Conservation (phyloP, 1,140 invertebrate genomes). For the Caenorhabditis inopinata region DNA sequence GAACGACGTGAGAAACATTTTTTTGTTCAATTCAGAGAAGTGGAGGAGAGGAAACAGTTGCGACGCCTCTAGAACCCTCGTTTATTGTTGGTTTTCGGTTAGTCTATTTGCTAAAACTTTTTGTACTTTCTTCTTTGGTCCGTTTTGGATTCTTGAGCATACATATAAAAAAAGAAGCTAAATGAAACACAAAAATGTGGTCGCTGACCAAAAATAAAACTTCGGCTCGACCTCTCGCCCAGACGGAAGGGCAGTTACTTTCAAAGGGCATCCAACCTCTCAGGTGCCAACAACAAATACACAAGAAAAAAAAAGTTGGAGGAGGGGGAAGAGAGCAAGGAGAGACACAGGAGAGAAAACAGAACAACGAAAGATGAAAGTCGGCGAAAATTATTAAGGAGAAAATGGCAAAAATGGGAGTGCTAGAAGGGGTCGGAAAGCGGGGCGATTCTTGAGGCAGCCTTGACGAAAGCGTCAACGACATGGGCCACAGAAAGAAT, state of each 20-base stretch:
- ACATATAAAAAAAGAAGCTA: neutral
- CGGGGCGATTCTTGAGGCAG: neutral
- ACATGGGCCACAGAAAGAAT: neutral
- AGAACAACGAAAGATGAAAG: neutral
- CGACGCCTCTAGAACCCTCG: neutral
- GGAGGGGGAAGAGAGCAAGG: neutral
- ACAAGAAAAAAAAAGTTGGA: neutral
- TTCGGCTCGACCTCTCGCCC: too few species aligned
- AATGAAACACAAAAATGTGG: neutral
- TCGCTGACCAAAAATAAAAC: too few species aligned
- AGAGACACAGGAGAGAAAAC: neutral
- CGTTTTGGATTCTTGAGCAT: neutral
- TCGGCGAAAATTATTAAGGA: neutral
- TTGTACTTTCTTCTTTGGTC: neutral
- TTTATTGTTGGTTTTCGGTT: constrained; percentile 13
- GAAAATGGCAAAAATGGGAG: neutral
- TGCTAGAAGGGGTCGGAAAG: neutral
- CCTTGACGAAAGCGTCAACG: neutral
- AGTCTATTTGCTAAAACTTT: constrained; percentile 19
- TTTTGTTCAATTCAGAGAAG: too few species aligned
- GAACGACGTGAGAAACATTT: neutral
- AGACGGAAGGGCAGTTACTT: too few species aligned
- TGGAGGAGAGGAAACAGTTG: neutral
- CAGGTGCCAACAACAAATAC: neutral
- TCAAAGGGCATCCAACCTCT: too few species aligned